phyloP scores from a whole-genome alignment of 2,888 invertebrate genomes.

The Pogonocherus hispidulus region DNA sequence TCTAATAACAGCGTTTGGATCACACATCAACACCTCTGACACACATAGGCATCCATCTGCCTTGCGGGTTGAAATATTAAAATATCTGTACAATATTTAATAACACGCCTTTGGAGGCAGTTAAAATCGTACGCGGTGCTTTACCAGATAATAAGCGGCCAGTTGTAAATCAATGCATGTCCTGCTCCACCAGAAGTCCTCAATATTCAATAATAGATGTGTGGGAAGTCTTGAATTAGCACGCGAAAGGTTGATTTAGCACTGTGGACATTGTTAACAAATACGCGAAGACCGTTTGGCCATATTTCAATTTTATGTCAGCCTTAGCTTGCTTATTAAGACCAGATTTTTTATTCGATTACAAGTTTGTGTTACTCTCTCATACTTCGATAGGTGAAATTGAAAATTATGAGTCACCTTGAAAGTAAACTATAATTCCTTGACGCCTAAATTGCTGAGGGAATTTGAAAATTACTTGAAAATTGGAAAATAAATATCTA shows the following conservation, averaged over 20 bases:
- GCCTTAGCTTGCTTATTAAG: not conserved
- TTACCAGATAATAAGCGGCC: slow-evolving; percentile 64
- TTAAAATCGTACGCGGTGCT: slow-evolving; percentile 64
- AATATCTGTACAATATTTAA: slow-evolving; percentile 67
- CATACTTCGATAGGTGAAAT: no score
- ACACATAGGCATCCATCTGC: slow-evolving; percentile 63
- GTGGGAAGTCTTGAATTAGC: slow-evolving; percentile 37
- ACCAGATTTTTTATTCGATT: not conserved
- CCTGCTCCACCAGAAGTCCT: slow-evolving; percentile 54
- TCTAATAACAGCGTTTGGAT: slow-evolving; percentile 57
- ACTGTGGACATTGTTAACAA: not conserved
- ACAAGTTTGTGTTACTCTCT: no score
- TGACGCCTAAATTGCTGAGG: no score
- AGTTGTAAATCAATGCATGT: slow-evolving; percentile 65
- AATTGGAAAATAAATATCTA: no score
- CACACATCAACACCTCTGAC: slow-evolving; percentile 61
- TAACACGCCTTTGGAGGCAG: slow-evolving; percentile 63
- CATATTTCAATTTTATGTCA: not conserved
- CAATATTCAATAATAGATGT: slow-evolving; percentile 44
- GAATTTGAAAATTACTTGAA: no score
- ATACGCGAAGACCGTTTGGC: not conserved
- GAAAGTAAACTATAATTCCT: no score
- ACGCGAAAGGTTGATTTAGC: slow-evolving; percentile 16
- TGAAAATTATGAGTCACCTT: no score
- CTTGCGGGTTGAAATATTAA: slow-evolving; percentile 63